Evolutionary conservation across 2,888 invertebrate species (phyloP).

Genomic region (Tetheella fluctuosa): DNA sequence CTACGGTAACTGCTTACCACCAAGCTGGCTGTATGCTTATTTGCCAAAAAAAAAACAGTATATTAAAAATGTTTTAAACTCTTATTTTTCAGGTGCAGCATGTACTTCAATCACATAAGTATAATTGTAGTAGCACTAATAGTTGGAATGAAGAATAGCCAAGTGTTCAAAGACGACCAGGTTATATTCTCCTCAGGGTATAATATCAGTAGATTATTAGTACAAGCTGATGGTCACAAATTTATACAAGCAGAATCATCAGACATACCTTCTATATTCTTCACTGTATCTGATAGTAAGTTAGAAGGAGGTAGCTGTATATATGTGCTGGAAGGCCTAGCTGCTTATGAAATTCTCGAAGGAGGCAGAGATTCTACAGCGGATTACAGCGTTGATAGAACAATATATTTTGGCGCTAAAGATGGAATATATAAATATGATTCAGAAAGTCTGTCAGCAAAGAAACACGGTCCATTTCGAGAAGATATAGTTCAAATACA

Average conservation of each 20-base stretch:
- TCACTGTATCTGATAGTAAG: slow-evolving; percentile 57
- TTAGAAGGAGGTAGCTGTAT: slow-evolving; percentile 64
- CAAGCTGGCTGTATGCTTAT: no score
- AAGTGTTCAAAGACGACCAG: slow-evolving; percentile 56
- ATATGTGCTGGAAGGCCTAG: slow-evolving; percentile 66
- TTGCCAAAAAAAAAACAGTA: no score
- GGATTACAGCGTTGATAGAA: slow-evolving; percentile 53
- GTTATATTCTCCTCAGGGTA: slow-evolving; percentile 59
- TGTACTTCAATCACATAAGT: neutral
- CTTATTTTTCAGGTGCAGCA: neutral
- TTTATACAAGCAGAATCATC: slow-evolving; percentile 49
- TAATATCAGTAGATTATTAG: slow-evolving; percentile 63
- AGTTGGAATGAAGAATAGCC: neutral
- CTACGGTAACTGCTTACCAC: no score
- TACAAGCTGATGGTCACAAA: slow-evolving; percentile 54
- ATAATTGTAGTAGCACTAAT: neutral
- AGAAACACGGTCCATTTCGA: slow-evolving; percentile 56
- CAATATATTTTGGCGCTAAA: slow-evolving; percentile 60
- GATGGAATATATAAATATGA: slow-evolving; percentile 64
- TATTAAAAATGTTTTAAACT: no score
- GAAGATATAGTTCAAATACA: slow-evolving; percentile 67
- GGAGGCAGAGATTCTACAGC: slow-evolving; percentile 66
- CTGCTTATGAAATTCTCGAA: slow-evolving; percentile 66
- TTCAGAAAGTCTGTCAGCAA: slow-evolving; percentile 57
- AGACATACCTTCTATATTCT: slow-evolving; percentile 65